Conservation (phyloP, 2,113 vertebrate genomes). For the Misgurnus anguillicaudatus region DNA sequence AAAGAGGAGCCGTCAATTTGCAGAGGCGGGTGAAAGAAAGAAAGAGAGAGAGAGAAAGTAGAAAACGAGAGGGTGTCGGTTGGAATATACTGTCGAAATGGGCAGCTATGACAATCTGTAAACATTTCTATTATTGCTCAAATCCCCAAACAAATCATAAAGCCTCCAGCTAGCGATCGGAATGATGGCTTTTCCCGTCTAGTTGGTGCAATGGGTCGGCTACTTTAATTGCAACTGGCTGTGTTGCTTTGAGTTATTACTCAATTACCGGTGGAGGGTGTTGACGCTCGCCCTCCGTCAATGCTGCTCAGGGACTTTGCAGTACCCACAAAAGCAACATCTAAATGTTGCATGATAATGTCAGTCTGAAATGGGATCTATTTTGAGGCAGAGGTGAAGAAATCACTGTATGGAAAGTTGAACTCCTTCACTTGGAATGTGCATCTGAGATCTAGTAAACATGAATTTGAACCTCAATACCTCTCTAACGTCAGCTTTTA, state of each 20-base stretch:
- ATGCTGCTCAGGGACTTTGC: conserved; percentile 3
- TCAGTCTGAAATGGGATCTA: conserved; percentile 12
- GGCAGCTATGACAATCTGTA: conserved; percentile 17
- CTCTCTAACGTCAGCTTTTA: conserved; percentile 10
- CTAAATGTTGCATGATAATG: conserved; percentile 15
- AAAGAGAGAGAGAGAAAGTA: not conserved
- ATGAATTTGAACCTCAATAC: conserved; percentile 6
- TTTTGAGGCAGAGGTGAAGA: not conserved
- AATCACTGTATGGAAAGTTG: not conserved
- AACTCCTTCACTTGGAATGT: conserved; percentile 4
- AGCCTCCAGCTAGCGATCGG: conserved; percentile 23
- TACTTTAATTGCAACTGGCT: conserved; percentile 46
- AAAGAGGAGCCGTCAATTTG: conserved; percentile 46
- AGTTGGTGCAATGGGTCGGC: not conserved
- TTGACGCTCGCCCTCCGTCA: conserved; percentile 29
- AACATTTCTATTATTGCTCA: conserved; percentile 45
- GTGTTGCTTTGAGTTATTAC: conserved; percentile 39
- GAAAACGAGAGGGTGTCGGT: conserved; percentile 28
- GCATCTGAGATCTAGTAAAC: not conserved
- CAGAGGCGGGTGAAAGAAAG: conserved; percentile 11
- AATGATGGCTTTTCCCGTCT: not conserved
- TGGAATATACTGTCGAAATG: conserved; percentile 36
- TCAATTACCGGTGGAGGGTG: conserved; percentile 37
- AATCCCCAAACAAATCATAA: conserved; percentile 51
- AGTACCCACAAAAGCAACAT: conserved; percentile 23